These are phyloP conservation scores for Amblyjoppa fuscipennis DNA, from an alignment of 2,888 invertebrate genomes.

Conservation along the genomic window DNA sequence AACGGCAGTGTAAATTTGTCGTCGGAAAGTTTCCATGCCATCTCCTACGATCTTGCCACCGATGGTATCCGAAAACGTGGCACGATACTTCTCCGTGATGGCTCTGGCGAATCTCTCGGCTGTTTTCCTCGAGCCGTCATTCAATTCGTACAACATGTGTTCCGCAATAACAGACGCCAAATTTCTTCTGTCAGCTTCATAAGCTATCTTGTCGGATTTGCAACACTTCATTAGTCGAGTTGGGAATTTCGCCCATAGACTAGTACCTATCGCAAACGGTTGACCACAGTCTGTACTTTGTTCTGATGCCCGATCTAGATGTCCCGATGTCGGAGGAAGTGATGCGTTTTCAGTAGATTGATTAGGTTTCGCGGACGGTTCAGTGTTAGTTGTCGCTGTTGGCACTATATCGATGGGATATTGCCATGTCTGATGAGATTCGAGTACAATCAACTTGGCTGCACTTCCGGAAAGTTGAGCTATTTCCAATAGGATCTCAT, in stretches of 20 bases:
- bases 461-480: constrained; percentile 28
- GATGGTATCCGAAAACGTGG: constrained; percentile 48
- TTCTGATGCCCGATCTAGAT: neutral
- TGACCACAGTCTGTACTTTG: neutral
- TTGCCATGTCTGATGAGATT: constrained; percentile 41
- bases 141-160: constrained; percentile 50
- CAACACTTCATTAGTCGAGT: constrained; percentile 37
- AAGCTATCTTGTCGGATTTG: constrained; percentile 24
- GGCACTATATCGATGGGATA: neutral
- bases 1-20: constrained; percentile 57
- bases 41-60: constrained; percentile 31
- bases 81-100: constrained; percentile 47
- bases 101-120: constrained; percentile 39
- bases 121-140: constrained; percentile 38
- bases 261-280: neutral
- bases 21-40: constrained; percentile 37
- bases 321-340: no score
- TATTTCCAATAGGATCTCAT: constrained; percentile 51
- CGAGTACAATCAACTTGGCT: constrained; percentile 33
- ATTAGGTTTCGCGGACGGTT: neutral
- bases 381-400: neutral
- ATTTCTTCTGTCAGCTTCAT: constrained; percentile 33
- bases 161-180: constrained; percentile 48
- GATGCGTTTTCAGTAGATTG: neutral
- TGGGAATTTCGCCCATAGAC: constrained; percentile 53